Percentiles rank a stretch among this genome's conserved stretches.
These are phyloP conservation scores for Oophaga sylvatica DNA, from an alignment of 2,797 vertebrate genomes.

Conservation along the genomic window DNA sequence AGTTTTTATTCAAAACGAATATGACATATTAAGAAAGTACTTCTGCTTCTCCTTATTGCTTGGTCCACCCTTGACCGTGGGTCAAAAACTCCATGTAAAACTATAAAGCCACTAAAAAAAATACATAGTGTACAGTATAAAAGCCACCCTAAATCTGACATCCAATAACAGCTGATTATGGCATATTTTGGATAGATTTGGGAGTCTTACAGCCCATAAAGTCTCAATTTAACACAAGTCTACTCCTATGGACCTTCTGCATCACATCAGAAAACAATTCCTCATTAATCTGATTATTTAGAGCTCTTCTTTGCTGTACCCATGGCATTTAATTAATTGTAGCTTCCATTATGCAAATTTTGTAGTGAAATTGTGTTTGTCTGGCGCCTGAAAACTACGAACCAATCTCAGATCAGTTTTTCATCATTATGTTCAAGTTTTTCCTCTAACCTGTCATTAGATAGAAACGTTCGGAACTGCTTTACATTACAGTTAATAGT, in stretches of 20 bases:
- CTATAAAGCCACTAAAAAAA: too few species aligned
- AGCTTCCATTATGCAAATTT: slow-evolving; percentile 43
- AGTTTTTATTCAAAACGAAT: too few species aligned
- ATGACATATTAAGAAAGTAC: too few species aligned
- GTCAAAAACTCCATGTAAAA: too few species aligned
- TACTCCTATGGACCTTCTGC: background rate
- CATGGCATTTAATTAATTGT: slow-evolving; percentile 50
- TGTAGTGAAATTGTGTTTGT: slow-evolving; percentile 25
- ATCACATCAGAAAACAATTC: slow-evolving; percentile 12
- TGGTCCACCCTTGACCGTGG: too few species aligned
- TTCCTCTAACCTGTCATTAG: slow-evolving; percentile 9
- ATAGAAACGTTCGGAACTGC: background rate
- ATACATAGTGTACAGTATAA: too few species aligned
- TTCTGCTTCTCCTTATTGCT: too few species aligned
- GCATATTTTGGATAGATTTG: background rate
- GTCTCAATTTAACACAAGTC: background rate
- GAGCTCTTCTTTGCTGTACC: slow-evolving; percentile 6
- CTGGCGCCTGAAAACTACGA: slow-evolving; percentile 25
- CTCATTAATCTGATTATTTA: slow-evolving; percentile 31
- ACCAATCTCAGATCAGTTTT: slow-evolving; percentile 23
- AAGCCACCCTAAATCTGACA: background rate
- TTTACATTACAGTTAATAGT: background rate
- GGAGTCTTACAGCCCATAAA: background rate
- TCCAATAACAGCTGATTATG: background rate
- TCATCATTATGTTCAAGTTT: background rate